These are phyloP conservation scores for Patella depressa DNA, from an alignment of 2,888 invertebrate species.

Conservation along the genomic window DNA sequence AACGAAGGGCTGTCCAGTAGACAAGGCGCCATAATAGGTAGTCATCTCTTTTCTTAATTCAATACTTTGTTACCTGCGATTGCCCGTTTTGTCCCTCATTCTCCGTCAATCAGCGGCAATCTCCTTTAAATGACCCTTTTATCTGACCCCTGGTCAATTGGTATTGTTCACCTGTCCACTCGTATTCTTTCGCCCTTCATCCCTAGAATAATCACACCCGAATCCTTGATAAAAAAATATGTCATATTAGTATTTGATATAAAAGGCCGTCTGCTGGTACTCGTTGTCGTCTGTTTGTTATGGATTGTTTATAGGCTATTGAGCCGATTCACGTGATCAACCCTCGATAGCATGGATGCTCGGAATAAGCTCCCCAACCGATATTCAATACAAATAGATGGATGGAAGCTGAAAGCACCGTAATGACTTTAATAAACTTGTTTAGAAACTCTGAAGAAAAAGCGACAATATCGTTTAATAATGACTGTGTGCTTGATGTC, in stretches of 20 bases:
- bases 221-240: neutral
- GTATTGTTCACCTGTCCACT: conserved; percentile 1
- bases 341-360: too few species aligned
- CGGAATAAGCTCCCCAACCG: too few species aligned
- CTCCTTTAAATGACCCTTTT: neutral
- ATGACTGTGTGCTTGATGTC: too few species aligned
- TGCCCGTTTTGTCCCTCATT: neutral
- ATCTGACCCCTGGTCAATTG: conserved; percentile 6
- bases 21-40: conserved; percentile 7
- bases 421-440: too few species aligned
- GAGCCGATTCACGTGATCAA: too few species aligned
- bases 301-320: neutral
- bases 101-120: neutral
- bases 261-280: neutral
- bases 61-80: neutral
- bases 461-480: too few species aligned
- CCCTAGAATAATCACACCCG: too few species aligned
- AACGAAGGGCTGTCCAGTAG: neutral
- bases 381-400: too few species aligned
- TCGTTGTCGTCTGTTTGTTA: conserved; percentile 4
- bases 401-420: too few species aligned
- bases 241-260: conserved; percentile 5
- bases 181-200: neutral
- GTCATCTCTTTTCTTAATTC: neutral
- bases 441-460: too few species aligned